These are phyloP conservation scores for Ferrisia virgata DNA, from an alignment of 2,888 invertebrate species.

Conservation along the genomic window DNA sequence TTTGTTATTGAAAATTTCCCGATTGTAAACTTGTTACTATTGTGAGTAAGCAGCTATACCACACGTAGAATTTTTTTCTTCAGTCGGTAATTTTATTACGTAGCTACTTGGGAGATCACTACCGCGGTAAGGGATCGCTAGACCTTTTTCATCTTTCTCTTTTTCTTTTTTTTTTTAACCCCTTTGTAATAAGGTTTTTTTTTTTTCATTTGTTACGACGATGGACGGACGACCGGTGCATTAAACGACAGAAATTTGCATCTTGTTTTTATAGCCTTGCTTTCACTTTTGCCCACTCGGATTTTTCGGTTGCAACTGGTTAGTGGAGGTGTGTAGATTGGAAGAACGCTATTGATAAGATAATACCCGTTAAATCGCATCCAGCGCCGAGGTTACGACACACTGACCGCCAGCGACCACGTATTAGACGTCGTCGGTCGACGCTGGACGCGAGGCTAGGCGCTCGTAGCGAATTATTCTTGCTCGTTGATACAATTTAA, in stretches of 20 bases:
- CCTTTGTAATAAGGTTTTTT: too few relatives aligned
- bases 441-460: not conserved
- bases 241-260: slow-evolving; percentile 1
- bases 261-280: slow-evolving; percentile 4
- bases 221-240: not conserved
- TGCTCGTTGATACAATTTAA: not conserved
- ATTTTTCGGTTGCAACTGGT: slow-evolving; percentile 18
- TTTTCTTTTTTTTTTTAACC: not conserved
- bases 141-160: not conserved
- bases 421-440: not conserved
- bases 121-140: not conserved
- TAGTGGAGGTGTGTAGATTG: not conserved
- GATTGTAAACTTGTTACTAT: not conserved
- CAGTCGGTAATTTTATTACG: not conserved
- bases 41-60: too few relatives aligned
- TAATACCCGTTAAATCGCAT: slow-evolving; percentile 25
- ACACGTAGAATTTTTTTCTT: not conserved
- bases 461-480: slow-evolving; percentile 11
- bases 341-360: not conserved
- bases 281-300: slow-evolving; percentile 30
- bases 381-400: slow-evolving; percentile 26
- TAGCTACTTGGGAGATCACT: not conserved
- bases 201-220: not conserved
- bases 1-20: not conserved
- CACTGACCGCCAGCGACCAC: not conserved